A percentile compares a stretch with the other conserved stretches of the same genome.
These are phyloP conservation scores for Laspeyria flexula DNA, from an alignment of 2,888 invertebrate species.

Conservation along the genomic window DNA sequence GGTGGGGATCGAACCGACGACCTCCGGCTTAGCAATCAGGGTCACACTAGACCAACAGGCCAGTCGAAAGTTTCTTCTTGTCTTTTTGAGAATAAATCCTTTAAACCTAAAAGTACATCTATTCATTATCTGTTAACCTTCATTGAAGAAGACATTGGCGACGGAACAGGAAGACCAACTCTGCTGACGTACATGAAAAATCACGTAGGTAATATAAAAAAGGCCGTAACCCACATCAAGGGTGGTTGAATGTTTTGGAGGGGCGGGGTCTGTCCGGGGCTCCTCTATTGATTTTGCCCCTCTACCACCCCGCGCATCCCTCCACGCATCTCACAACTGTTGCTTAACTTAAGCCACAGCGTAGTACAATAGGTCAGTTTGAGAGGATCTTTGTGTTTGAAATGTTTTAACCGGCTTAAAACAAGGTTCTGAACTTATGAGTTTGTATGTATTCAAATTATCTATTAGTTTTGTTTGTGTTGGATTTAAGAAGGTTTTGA, in stretches of 20 bases:
- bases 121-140: neutral
- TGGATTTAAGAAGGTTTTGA: too few species aligned
- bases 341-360: slow-evolving; percentile 67
- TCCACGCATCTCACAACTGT: slow-evolving; percentile 81
- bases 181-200: slow-evolving; percentile 39
- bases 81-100: too few species aligned
- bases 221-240: slow-evolving; percentile 66
- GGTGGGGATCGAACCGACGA: too few species aligned
- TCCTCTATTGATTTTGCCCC: slow-evolving; percentile 77
- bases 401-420: neutral
- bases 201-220: slow-evolving; percentile 55
- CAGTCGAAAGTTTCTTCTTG: too few species aligned
- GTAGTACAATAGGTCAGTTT: slow-evolving; percentile 43
- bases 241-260: slow-evolving; percentile 56
- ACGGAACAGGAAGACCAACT: slow-evolving; percentile 3
- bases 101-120: neutral
- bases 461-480: too few species aligned
- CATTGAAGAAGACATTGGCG: slow-evolving; percentile 7
- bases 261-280: slow-evolving; percentile 64
- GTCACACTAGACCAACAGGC: too few species aligned
- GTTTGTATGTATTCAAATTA: too few species aligned
- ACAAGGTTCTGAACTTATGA: too few species aligned
- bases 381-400: slow-evolving; percentile 5
- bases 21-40: too few species aligned
- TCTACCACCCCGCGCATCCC: slow-evolving; percentile 58